Evolutionary conservation across 2,888 invertebrate species (phyloP).

Genomic region (Trichogramma dendrolimi): DNA sequence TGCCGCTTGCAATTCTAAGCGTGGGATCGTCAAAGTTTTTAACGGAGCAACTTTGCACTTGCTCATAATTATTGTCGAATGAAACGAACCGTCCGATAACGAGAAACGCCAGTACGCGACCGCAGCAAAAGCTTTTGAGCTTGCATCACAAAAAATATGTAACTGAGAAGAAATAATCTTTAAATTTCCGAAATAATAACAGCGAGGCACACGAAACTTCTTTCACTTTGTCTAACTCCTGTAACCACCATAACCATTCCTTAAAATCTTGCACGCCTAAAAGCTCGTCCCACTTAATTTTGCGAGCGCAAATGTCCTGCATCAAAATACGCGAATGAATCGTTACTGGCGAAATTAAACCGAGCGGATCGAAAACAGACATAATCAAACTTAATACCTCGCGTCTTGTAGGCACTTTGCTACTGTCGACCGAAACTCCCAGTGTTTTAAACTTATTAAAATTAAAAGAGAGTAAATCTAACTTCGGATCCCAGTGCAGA

Average conservation of each 20-base stretch:
- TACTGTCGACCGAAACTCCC: too few species aligned
- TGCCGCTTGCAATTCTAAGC: constrained; percentile 12
- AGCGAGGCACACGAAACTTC: constrained; percentile 5
- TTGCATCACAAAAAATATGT: constrained; percentile 4
- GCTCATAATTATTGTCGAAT: constrained; percentile 20
- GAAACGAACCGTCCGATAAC: neutral
- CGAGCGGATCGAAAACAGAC: constrained; percentile 41
- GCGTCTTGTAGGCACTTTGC: constrained; percentile 21
- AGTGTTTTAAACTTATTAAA: too few species aligned
- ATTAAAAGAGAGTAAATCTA: too few species aligned
- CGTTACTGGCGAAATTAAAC: constrained; percentile 32
- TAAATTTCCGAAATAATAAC: neutral
- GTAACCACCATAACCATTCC: constrained; percentile 30
- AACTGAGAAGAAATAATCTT: neutral
- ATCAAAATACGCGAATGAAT: constrained; percentile 33
- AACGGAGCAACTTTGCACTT: constrained; percentile 25
- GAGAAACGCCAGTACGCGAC: neutral
- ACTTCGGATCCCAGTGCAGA: too few species aligned
- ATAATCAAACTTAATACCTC: constrained; percentile 31
- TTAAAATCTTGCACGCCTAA: constrained; percentile 19
- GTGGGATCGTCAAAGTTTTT: constrained; percentile 2
- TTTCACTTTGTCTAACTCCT: constrained; percentile 27
- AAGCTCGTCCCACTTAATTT: constrained; percentile 29
- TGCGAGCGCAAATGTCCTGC: constrained; percentile 35
- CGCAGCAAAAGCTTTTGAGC: neutral